Conservation (phyloP, 2,113 vertebrate genomes). For the Grantiella picta region DNA sequence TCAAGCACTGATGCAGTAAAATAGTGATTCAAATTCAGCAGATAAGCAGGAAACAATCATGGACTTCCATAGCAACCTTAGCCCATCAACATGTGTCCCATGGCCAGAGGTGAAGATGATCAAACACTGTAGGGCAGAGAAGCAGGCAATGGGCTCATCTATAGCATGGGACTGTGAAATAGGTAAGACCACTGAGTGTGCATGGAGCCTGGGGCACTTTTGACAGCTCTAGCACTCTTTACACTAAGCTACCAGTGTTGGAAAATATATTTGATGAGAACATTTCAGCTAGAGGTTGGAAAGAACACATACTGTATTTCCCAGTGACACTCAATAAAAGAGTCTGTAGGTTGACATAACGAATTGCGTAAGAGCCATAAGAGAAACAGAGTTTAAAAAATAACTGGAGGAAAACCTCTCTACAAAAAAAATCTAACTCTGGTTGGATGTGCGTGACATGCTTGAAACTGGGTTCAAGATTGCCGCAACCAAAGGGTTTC, state of each 20-base stretch:
- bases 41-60: neutral
- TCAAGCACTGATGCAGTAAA: neutral
- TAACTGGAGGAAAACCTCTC: neutral
- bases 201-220: neutral
- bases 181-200: neutral
- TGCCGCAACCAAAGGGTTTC: neutral
- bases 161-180: neutral
- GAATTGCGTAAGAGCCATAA: neutral
- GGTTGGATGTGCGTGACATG: neutral
- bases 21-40: neutral
- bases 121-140: neutral
- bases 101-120: neutral
- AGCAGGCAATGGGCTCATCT: neutral
- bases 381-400: neutral
- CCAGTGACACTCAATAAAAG: neutral
- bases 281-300: neutral
- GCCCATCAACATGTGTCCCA: neutral
- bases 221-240: neutral
- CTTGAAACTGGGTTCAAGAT: neutral
- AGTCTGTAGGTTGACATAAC: neutral
- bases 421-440: neutral
- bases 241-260: neutral
- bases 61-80: neutral
- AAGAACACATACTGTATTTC: neutral
- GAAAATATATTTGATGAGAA: neutral